Conservation (phyloP, 2,113 vertebrate genomes). For the Notechis scutatus region DNA sequence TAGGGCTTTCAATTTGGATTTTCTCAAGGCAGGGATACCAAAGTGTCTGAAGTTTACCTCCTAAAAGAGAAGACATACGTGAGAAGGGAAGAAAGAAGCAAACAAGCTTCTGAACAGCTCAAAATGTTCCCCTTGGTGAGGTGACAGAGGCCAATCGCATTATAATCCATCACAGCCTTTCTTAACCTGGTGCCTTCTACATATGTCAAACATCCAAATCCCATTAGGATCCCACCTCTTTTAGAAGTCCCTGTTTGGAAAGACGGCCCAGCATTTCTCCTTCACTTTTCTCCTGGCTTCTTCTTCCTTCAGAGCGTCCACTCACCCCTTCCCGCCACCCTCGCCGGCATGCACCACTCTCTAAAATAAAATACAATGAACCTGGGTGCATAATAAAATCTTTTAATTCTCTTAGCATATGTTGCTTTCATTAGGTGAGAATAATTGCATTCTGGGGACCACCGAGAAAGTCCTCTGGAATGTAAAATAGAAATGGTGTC, state of each 20-base stretch:
- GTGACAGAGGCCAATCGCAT: neutral
- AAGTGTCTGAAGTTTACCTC: neutral
- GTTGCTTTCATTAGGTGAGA: constrained; percentile 99
- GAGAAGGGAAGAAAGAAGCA: neutral
- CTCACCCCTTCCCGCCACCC: neutral
- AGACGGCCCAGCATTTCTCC: neutral
- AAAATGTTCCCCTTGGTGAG: neutral
- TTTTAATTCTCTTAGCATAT: constrained; percentile 99
- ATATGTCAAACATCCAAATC: neutral
- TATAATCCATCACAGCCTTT: neutral
- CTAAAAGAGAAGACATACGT: neutral
- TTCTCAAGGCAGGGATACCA: neutral
- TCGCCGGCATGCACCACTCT: neutral
- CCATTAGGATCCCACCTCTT: neutral
- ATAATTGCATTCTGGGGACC: constrained; percentile 99
- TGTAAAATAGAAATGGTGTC: constrained; percentile 99
- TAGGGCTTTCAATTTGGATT: neutral
- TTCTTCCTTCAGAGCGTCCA: constrained; percentile 51
- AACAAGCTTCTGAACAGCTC: neutral
- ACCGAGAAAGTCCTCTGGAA: constrained; percentile 95
- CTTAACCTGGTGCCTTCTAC: neutral
- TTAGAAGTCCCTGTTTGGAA: neutral
- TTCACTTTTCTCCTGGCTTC: neutral
- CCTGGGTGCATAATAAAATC: constrained; percentile 94
- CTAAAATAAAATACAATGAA: constrained; percentile 84